Evolutionary conservation across 2,113 vertebrate genomes (phyloP).

Genomic region (Malurus cyaneus): DNA sequence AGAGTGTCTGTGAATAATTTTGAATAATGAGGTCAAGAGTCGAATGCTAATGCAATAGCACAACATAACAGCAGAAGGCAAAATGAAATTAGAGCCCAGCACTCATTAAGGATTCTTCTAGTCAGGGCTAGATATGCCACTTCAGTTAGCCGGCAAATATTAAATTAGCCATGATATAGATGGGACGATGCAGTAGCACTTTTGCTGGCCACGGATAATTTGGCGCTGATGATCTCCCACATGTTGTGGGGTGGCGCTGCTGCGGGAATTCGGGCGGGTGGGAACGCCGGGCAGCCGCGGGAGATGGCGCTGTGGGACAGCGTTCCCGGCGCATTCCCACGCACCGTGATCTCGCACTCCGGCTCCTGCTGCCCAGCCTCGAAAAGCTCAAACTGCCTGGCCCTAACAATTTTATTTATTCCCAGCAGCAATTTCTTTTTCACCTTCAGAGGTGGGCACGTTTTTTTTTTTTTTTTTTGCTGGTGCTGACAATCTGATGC

Average conservation of each 20-base stretch:
- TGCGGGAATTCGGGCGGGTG: neutral
- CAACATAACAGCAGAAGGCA: neutral
- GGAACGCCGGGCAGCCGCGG: neutral
- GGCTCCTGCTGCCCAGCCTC: neutral
- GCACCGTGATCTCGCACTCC: fast-evolving
- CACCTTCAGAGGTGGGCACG: neutral
- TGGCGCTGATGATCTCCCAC: fast-evolving
- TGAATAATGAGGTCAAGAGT: neutral
- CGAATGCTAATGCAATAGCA: neutral
- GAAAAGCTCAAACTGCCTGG: neutral
- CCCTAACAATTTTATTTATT: neutral
- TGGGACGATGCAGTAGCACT: neutral
- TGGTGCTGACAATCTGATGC: neutral
- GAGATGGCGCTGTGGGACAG: constrained; percentile 59
- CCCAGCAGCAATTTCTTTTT: neutral
- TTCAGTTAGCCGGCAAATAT: neutral
- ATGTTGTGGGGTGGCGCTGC: fast-evolving
- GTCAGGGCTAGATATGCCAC: neutral
- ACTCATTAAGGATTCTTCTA: neutral
- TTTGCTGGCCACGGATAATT: neutral
- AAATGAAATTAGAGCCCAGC: neutral
- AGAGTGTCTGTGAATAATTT: neutral
- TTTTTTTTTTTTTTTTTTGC: neutral
- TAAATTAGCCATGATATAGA: neutral
- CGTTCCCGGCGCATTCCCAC: neutral